phyloP scores from a whole-genome alignment of 2,113 vertebrate species.

The Origma solitaria region DNA sequence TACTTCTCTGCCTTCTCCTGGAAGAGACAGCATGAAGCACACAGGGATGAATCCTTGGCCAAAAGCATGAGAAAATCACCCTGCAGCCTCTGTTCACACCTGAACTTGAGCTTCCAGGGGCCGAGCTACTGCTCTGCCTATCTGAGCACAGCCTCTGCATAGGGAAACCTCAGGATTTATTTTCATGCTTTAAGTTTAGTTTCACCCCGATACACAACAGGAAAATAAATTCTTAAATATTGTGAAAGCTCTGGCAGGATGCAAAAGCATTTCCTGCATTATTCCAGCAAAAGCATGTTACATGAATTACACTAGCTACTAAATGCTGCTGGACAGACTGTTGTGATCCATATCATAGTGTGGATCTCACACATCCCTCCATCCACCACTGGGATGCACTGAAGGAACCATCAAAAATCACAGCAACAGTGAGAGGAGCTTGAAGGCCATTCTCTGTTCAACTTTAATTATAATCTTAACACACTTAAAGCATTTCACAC shows the following conservation, averaged over 20 bases:
- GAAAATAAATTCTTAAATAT: not conserved
- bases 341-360: not conserved
- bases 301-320: not conserved
- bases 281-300: not conserved
- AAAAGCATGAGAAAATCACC: fast-evolving
- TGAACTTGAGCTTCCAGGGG: fast-evolving
- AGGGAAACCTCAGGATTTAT: not conserved
- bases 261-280: not conserved
- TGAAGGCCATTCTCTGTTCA: not conserved
- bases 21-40: not conserved
- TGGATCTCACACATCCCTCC: not conserved
- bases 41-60: not conserved
- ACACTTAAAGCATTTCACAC: not conserved
- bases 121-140: fast-evolving
- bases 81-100: not conserved
- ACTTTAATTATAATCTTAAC: not conserved
- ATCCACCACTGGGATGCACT: fast-evolving
- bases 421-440: not conserved
- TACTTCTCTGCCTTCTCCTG: not conserved
- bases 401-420: not conserved
- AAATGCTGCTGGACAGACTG: not conserved
- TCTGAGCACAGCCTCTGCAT: not conserved
- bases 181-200: not conserved
- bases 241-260: not conserved
- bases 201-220: not conserved